Percentiles rank a stretch among this genome's conserved stretches.
Evolutionary conservation across 2,797 vertebrate genomes (phyloP).

Genomic region (Acridotheres tristis): DNA sequence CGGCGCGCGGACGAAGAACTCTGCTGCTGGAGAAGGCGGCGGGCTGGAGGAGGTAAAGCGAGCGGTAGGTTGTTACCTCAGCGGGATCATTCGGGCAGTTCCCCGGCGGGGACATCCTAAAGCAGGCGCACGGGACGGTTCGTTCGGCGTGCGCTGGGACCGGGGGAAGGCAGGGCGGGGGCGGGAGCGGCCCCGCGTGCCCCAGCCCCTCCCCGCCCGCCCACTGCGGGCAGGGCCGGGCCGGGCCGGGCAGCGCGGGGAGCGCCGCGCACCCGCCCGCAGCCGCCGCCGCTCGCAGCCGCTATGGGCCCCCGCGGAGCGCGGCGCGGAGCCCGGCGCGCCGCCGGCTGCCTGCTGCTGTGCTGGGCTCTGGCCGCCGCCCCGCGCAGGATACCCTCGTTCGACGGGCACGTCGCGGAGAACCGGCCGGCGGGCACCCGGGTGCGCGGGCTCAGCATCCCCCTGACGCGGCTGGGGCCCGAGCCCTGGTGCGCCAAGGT

Average conservation of each 20-base stretch:
- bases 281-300: not conserved
- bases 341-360: not conserved
- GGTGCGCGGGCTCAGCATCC: slow-evolving; percentile 84
- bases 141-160: fast-evolving
- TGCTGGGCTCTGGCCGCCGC: not conserved
- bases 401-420: slow-evolving; percentile 85
- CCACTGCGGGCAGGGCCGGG: not conserved
- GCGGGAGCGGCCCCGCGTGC: not conserved
- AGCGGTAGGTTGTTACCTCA: fast-evolving
- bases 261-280: not conserved
- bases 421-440: slow-evolving; percentile 83
- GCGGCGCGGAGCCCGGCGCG: no score
- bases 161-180: not conserved
- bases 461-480: slow-evolving; percentile 80
- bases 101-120: fast-evolving
- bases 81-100: fast-evolving
- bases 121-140: fast-evolving
- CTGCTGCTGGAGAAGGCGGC: not conserved
- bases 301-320: not conserved
- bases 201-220: not conserved
- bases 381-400: slow-evolving; percentile 71
- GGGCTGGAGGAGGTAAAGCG: not conserved
- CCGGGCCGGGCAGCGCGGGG: not conserved
- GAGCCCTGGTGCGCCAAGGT: slow-evolving; percentile 78
- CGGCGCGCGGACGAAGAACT: fast-evolving